Conservation (phyloP, 2,797 vertebrate species). For the Rhynchonycteris naso region DNA sequence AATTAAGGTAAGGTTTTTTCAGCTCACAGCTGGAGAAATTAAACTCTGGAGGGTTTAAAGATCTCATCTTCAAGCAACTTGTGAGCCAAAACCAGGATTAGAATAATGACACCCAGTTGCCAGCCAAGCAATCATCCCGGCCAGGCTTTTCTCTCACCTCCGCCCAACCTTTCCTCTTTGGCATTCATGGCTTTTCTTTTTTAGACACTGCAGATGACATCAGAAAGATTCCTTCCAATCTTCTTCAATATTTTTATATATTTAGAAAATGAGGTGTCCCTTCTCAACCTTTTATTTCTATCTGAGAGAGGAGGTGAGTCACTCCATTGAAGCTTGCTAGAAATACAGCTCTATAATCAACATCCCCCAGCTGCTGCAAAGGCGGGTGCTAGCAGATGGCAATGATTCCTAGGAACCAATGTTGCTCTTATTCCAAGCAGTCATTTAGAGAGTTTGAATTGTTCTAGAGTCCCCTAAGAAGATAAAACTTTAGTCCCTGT, state of each 20-base stretch:
- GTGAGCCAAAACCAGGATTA: constrained; percentile 8
- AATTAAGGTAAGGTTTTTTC: not conserved
- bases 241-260: constrained; percentile 62
- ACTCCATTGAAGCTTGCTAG: constrained; percentile 55
- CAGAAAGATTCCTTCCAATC: constrained; percentile 72
- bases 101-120: constrained; percentile 41
- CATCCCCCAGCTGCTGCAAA: not conserved
- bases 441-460: constrained; percentile 32
- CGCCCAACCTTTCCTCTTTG: not conserved
- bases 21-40: constrained; percentile 47
- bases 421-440: not conserved
- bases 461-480: not conserved
- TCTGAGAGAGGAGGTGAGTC: constrained; percentile 65
- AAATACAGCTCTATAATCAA: not conserved
- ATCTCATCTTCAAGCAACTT: constrained; percentile 11
- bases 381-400: constrained; percentile 40
- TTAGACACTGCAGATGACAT: constrained; percentile 61
- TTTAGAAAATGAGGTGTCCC: constrained; percentile 72
- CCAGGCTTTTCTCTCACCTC: not conserved
- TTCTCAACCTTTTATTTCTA: constrained; percentile 23
- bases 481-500: not conserved
- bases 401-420: not conserved
- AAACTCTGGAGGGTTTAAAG: constrained; percentile 15
- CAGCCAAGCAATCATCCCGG: constrained; percentile 16
- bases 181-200: not conserved